A percentile compares a stretch with the other conserved stretches of the same genome.
phyloP scores from a whole-genome alignment of 2,113 vertebrate genomes.

The Dermatemys mawii region DNA sequence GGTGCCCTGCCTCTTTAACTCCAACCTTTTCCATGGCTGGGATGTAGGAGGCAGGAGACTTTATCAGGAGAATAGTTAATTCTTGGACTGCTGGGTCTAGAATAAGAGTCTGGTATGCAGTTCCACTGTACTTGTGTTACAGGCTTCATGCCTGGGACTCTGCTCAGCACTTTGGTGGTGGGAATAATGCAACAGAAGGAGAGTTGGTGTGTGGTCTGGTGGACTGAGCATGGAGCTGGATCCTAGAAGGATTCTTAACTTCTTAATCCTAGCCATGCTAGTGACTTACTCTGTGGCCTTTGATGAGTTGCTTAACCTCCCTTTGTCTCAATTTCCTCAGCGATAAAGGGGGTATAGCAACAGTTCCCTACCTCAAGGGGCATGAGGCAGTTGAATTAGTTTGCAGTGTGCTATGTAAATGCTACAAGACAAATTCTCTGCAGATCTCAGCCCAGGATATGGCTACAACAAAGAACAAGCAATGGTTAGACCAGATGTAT shows the following conservation, averaged over 20 bases:
- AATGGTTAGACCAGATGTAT: slow-evolving; percentile 59
- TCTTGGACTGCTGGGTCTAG: not conserved
- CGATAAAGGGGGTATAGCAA: not conserved
- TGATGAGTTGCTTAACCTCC: not conserved
- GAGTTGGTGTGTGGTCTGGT: fast-evolving
- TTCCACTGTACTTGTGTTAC: not conserved
- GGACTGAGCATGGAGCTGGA: not conserved
- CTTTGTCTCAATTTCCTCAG: not conserved
- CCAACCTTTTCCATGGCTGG: not conserved
- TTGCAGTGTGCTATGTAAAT: not conserved
- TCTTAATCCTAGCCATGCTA: not conserved
- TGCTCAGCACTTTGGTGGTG: not conserved
- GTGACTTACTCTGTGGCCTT: not conserved
- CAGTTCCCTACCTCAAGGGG: not conserved
- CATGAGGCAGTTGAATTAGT: slow-evolving; percentile 15
- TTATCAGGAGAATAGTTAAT: not conserved
- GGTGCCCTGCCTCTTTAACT: not conserved
- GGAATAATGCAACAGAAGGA: not conserved
- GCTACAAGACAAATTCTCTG: not conserved
- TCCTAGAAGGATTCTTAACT: not conserved
- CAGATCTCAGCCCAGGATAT: not conserved
- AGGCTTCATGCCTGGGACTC: slow-evolving; percentile 26
- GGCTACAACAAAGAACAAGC: not conserved
- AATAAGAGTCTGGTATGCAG: not conserved
- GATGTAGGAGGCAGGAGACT: slow-evolving; percentile 22